A percentile compares a stretch with the other conserved stretches of the same genome.
Evolutionary conservation across 2,888 invertebrate species (phyloP).

Genomic region (Pristionchus entomophagus): DNA sequence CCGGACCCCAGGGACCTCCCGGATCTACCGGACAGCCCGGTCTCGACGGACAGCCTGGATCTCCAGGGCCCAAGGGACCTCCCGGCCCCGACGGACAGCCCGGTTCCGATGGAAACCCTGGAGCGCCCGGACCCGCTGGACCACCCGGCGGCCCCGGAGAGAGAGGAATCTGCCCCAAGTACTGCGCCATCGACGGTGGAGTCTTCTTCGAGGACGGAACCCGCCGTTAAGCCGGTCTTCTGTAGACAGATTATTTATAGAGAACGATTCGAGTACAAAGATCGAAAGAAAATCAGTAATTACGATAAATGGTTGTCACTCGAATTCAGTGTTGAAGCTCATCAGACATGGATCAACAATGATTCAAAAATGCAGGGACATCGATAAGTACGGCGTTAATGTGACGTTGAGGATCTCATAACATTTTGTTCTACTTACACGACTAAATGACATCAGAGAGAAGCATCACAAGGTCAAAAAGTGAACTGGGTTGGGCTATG

Average conservation of each 20-base stretch:
- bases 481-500: not conserved
- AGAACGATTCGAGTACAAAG: not conserved
- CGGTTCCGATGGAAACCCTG: conserved; percentile 62
- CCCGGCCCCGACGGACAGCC: conserved; percentile 64
- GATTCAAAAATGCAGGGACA: not conserved
- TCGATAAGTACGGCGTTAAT: too few species aligned
- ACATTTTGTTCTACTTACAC: too few species aligned
- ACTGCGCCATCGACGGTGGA: conserved; percentile 67
- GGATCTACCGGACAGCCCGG: conserved; percentile 65
- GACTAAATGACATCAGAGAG: too few species aligned
- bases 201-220: conserved; percentile 69
- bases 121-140: conserved; percentile 57
- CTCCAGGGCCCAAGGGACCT: conserved; percentile 63
- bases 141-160: conserved; percentile 47
- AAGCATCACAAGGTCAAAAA: too few species aligned
- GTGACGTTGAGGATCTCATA: too few species aligned
- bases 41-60: conserved; percentile 63
- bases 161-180: conserved; percentile 64
- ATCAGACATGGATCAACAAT: not conserved
- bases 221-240: conserved; percentile 48
- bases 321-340: not conserved
- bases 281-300: conserved; percentile 18
- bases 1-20: conserved; percentile 68
- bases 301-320: conserved; percentile 34
- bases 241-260: not conserved